Base-by-base conservation (phyloP, 2,113 vertebrate genomes). In the Micromys minutus region DNA sequence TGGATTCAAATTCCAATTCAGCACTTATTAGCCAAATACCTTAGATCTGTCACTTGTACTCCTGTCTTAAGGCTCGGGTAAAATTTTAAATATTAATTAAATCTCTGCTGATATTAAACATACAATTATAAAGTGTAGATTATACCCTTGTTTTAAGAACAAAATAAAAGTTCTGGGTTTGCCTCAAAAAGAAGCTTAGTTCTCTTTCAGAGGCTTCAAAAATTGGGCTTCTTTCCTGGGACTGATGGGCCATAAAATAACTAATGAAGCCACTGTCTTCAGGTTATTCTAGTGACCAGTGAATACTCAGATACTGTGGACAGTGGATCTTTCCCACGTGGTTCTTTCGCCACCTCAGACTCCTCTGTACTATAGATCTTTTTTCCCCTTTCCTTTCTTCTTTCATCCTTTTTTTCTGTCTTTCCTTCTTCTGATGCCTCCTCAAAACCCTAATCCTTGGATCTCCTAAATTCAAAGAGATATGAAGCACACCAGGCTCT, bases 121-220 rank as follows among this genome's bases (percentile, higher is more conserved):
- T n/a, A 76, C 76, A 29, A 90, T 77, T 31, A 94, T 59, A 76
- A 92, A 69, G 52, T 39, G 74, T 29, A 7, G 7, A 90, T 55
- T 29, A 94, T 24, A 92, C 39, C 47, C 91, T 57, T 59, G 42
- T 74, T 94, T 77, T 86, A 59, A 91, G 22, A 79, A 95, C 76
- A 85, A 90, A 93, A 77, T n/a, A n/a, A 85, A n/a, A 97, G 34
- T 94, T 71, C 36, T 65, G 7, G 47, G 50, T 94, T 77, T 67
- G 65, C 52, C 52, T 90, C 89, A 77, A 90, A 87, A 17, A 89
- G 24, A 90, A 34, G 34, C 12, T 3, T 7, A 22, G 71, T 15
- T 55, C 55, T 61, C 72, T 94, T 84, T 12, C 57, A 86, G 67
- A 90, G 69, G 19, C 61, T 89, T 90, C 59, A 67, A 87, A 88